Evolutionary conservation across 2,888 invertebrate species (phyloP), one percentile per base, ranked within the genome.

Genomic region (Anthophora plumipes): DNA sequence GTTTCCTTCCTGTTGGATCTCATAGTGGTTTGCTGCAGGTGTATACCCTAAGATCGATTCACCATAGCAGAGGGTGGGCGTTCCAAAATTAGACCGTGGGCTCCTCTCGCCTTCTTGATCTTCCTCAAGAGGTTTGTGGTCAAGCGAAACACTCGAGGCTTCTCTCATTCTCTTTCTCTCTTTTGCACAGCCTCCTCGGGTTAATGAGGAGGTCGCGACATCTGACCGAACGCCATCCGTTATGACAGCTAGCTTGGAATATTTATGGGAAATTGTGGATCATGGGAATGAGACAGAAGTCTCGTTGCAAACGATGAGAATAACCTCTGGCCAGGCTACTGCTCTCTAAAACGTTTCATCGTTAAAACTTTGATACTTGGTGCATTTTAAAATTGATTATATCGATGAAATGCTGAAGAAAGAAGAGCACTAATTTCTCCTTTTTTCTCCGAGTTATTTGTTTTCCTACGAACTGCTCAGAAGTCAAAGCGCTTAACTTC

Each of bases 191-290:
- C 85, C 82, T 84, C 80, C 63, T 79, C 80, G 88, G 90, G 91
- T 90, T 91, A 92, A 92, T 91, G 90, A 91, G 90, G 85, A 91
- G 91, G 92, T 91, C 91, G 84, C 83, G 90, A 89, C 90, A 90
- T 91, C 86, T 91, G 91, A 91, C 90, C 90, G 88, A 88, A 88
- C 90, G 87, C 89, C 89, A 90, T 90, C 89, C 90, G 90, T 90
- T 91, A 91, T 91, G 91, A 91, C 92, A 91, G 91, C 88, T 89
- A 90, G 78, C 75, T 12, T 70, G 74, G 85, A 86, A 89, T 90
- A 90, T 90, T 91, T 90, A 89, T 92, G 90, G 90, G 90, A 92
- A 91, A 89, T 88, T 86, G 82, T 85, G 87, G 85, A 89, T 88
- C 89, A 90, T 90, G 92, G 86, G 91, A 91, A 91, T 89, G 71